A percentile compares a stretch with the other conserved stretches of the same genome.
Conservation (phyloP, 2,113 vertebrate species). For the Osmerus mordax region DNA sequence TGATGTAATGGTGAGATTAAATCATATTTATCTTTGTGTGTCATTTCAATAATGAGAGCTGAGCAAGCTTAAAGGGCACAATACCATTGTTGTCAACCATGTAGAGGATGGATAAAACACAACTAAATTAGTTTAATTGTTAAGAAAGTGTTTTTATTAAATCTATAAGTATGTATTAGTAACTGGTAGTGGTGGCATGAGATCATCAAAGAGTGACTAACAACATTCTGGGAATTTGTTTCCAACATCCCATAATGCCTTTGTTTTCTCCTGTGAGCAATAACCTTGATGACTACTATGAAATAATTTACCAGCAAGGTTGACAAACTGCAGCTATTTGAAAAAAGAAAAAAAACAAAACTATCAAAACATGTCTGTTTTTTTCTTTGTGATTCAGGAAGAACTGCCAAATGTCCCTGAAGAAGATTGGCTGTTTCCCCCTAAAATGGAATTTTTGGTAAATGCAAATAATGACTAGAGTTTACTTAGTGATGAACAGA, state of each 20-base stretch:
- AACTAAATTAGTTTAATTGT: neutral
- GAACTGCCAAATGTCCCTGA: slow-evolving; percentile 37
- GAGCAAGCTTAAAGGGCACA: slow-evolving; percentile 28
- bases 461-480: slow-evolving; percentile 74
- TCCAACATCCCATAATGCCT: slow-evolving; percentile 22
- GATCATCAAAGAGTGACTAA: slow-evolving; percentile 50
- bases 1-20: slow-evolving; percentile 34
- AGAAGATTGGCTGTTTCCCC: slow-evolving; percentile 38
- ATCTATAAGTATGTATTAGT: slow-evolving; percentile 15
- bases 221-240: slow-evolving; percentile 61
- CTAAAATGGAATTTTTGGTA: slow-evolving; percentile 62
- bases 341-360: slow-evolving; percentile 18
- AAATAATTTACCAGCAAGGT: slow-evolving; percentile 73
- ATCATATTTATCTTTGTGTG: slow-evolving; percentile 52
- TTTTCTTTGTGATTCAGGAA: slow-evolving; percentile 36
- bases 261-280: slow-evolving; percentile 44
- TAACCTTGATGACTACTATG: slow-evolving; percentile 65
- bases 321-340: slow-evolving; percentile 57
- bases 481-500: slow-evolving; percentile 74
- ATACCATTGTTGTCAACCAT: neutral
- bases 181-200: slow-evolving; percentile 30
- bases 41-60: slow-evolving; percentile 34
- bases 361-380: slow-evolving; percentile 21
- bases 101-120: neutral
- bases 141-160: neutral